Base-by-base conservation (phyloP, 1,140 invertebrate genomes). In the Mylabris phalerata region DNA sequence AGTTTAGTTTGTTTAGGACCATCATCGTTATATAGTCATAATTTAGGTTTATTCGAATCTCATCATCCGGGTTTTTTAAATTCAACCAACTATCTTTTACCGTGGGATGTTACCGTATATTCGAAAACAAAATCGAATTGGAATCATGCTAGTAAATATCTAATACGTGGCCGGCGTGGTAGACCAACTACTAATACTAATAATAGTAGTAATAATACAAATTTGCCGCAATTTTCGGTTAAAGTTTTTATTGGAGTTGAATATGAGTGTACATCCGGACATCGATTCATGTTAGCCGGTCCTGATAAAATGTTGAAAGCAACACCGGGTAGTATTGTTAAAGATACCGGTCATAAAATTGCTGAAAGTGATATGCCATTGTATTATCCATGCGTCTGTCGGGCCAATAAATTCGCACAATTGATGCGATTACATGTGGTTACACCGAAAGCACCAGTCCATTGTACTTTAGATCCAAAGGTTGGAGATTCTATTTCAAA, bases 181-280 rank as follows among this genome's bases (percentile, higher is more conserved):
- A 60, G 65, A 43, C 65, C 72, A 10, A 74, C 74, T 64, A 42
- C 9, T 9, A 42, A 11, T n/a, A n/a, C n/a, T 10, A 42, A 3
- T 7, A 32, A 32, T 7, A 32, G 3, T 7, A 32, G 3, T 7
- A 32, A 3, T 7, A 7, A 7, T 32, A 73, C 73, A 25, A 72
- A 51, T 66, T 72, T 65, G 59, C 74, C 67, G 10, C 72, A 70
- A 65, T 85, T 95, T 67, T 87, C 87, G 7, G 89, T 96, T 1
- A 95, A 98, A 75, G 90, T 98, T 59, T 99, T 96, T 71, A 84
- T 98, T 59, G 96, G 96, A 1, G 86, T 94, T 63, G 96, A 98
- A 70, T 98, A 98, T 72, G 96, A 98, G 76, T 99, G 97, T 79
- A 88, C 90, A 0, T 73, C 91, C 43, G 96, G 96, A 2, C 95